Evolutionary conservation across 2,888 invertebrate species (phyloP).

Genomic region (Spilarctia lutea): DNA sequence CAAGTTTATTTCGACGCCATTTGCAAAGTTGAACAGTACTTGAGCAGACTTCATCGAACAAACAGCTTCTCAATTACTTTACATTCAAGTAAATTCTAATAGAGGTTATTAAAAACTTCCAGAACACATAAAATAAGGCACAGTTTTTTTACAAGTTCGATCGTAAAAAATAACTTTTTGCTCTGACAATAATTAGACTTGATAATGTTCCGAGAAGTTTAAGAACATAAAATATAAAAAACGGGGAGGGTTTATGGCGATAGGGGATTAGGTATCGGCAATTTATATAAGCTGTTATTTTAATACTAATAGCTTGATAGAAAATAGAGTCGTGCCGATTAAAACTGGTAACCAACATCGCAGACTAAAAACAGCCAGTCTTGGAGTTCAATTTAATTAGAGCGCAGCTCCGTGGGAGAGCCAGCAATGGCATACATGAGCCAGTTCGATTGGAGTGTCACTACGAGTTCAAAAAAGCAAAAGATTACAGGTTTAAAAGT

Average conservation of each 20-base stretch:
- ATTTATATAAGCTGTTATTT: neutral
- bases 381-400: too few relatives aligned
- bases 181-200: slow-evolving; percentile 43
- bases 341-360: neutral
- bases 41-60: neutral
- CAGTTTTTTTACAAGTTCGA: slow-evolving; percentile 41
- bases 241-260: neutral
- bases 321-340: neutral
- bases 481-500: too few relatives aligned
- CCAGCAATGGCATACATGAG: too few relatives aligned
- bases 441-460: too few relatives aligned
- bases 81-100: slow-evolving; percentile 26
- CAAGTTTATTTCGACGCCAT: neutral
- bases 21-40: neutral
- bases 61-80: slow-evolving; percentile 21
- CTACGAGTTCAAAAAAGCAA: too few relatives aligned
- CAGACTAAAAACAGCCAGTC: too few relatives aligned
- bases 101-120: slow-evolving; percentile 46
- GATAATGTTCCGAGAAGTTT: slow-evolving; percentile 41
- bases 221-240: slow-evolving; percentile 29
- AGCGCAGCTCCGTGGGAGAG: too few relatives aligned
- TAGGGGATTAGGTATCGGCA: slow-evolving; percentile 3
- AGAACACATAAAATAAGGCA: slow-evolving; percentile 35
- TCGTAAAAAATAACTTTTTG: slow-evolving; percentile 33
- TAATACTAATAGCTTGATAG: neutral